These are phyloP conservation scores for Conus canariensis DNA, from an alignment of 2,888 invertebrate genomes.

Conservation along the genomic window DNA sequence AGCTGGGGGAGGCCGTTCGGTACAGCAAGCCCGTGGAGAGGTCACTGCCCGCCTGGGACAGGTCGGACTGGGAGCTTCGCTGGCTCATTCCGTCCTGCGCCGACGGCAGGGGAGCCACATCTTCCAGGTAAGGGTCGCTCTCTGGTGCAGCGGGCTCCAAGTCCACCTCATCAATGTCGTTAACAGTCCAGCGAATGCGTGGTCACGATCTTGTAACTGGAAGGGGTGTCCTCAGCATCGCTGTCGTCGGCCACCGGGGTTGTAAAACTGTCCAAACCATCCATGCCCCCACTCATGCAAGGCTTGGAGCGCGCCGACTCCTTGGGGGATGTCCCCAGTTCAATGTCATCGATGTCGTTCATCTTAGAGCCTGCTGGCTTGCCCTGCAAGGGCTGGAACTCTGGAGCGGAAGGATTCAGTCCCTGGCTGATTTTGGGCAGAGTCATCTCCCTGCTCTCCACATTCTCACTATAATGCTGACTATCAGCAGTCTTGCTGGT, in stretches of 20 bases:
- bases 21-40: constrained; percentile 29
- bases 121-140: neutral
- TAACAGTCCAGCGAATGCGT: neutral
- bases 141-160: neutral
- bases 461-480: neutral
- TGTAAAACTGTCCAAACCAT: neutral
- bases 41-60: constrained; percentile 57
- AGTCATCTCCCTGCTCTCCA: neutral
- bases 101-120: neutral
- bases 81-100: constrained; percentile 48
- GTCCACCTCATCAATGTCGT: constrained; percentile 5
- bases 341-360: constrained; percentile 7
- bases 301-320: neutral
- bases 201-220: neutral
- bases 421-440: neutral
- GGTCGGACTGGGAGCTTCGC: constrained; percentile 62
- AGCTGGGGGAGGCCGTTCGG: constrained; percentile 39
- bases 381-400: constrained; percentile 37
- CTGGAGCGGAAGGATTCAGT: constrained; percentile 41
- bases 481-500: neutral
- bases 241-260: neutral
- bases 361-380: neutral
- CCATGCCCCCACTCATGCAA: neutral
- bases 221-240: neutral
- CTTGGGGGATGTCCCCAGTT: neutral